These are phyloP conservation scores for Anguilla marmorata DNA, from an alignment of 2,797 vertebrate species.

Conservation along the genomic window DNA sequence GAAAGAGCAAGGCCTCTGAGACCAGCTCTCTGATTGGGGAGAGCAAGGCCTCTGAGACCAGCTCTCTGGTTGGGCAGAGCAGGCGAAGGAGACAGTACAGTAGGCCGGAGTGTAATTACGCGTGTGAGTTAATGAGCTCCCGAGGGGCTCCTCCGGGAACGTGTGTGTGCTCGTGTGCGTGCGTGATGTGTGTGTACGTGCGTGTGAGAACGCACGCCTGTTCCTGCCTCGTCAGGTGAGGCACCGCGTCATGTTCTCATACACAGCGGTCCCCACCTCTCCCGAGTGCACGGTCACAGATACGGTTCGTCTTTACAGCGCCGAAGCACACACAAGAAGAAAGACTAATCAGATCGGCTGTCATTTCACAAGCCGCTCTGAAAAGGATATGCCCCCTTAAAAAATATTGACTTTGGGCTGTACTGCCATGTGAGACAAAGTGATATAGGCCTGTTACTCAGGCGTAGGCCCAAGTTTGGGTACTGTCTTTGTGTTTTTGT, in stretches of 20 bases:
- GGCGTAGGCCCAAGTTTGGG: neutral
- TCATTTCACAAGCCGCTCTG: neutral
- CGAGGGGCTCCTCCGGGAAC: constrained; percentile 23
- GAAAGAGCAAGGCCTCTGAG: neutral
- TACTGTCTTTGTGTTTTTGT: constrained; percentile 34
- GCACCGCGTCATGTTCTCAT: neutral
- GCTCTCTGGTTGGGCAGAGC: neutral
- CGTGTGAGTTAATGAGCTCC: constrained; percentile 31
- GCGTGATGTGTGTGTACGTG: constrained; percentile 15
- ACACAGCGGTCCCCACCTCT: neutral
- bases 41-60: neutral
- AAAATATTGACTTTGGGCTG: constrained; percentile 20
- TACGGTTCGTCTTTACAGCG: neutral
- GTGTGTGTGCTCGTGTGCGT: constrained; percentile 41
- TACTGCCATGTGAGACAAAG: neutral
- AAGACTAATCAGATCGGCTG: neutral
- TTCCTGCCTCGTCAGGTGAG: neutral
- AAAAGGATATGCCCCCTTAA: neutral
- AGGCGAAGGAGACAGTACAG: neutral
- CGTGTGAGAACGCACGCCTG: too few species aligned
- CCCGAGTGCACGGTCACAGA: neutral
- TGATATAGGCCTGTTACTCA: neutral
- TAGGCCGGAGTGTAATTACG: constrained; percentile 29
- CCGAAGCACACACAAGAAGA: neutral
- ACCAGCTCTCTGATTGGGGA: neutral